These are phyloP conservation scores for Coreoperca whiteheadi DNA, from an alignment of 2,113 vertebrate genomes.

Conservation along the genomic window DNA sequence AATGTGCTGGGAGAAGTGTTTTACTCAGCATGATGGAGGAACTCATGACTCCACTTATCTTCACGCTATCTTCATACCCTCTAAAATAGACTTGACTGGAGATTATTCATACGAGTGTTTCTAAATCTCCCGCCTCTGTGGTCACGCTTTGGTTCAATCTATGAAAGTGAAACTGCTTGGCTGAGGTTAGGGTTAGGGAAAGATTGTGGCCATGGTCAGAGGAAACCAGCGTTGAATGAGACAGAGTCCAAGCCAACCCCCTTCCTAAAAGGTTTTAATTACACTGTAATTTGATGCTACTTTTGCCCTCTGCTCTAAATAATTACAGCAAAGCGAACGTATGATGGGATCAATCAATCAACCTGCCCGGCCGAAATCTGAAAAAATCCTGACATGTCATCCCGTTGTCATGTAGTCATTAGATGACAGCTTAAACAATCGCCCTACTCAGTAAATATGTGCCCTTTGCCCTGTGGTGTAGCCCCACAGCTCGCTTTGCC, in stretches of 20 bases:
- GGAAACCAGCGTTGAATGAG: background rate
- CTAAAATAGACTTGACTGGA: no score
- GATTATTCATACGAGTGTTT: background rate
- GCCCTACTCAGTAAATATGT: background rate
- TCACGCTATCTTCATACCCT: background rate
- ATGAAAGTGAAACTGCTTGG: background rate
- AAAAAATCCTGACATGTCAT: no score
- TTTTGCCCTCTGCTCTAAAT: no score
- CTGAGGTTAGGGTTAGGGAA: background rate
- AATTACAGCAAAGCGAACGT: no score
- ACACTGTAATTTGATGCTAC: no score
- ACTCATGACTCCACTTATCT: constrained; percentile 30
- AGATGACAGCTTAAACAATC: background rate
- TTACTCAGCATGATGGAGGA: constrained; percentile 26
- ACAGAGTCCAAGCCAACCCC: background rate
- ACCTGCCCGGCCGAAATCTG: no score
- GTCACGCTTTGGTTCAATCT: background rate
- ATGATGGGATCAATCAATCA: no score
- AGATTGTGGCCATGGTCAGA: background rate
- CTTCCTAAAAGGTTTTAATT: background rate
- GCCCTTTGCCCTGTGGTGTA: background rate
- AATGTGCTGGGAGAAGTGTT: constrained; percentile 32
- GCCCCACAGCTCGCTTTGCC: no score
- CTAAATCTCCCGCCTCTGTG: background rate
- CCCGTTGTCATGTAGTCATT: no score